Percentiles rank a stretch among this genome's conserved stretches.
Evolutionary conservation across 1,140 invertebrate species (phyloP).

Genomic region (Bombus balteatus): DNA sequence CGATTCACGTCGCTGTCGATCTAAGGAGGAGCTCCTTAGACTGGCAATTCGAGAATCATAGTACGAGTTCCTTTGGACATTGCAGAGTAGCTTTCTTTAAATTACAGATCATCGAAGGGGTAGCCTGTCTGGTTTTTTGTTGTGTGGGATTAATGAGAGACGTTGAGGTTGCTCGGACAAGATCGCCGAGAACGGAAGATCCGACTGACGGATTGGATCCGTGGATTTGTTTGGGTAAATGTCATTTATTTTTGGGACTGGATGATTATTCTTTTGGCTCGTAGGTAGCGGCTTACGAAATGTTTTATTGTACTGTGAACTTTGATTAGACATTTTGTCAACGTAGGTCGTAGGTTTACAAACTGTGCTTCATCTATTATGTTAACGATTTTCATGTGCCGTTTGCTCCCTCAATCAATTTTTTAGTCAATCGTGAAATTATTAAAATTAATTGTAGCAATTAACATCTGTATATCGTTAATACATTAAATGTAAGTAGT

Average conservation of each 20-base stretch:
- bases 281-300: not conserved
- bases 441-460: no score
- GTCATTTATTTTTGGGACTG: not conserved
- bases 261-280: not conserved
- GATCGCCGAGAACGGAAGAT: conserved; percentile 8
- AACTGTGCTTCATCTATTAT: no score
- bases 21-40: not conserved
- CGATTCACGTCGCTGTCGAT: not conserved
- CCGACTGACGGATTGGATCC: not conserved
- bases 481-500: not conserved
- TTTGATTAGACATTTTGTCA: no score
- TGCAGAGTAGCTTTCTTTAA: conserved; percentile 11
- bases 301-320: not conserved
- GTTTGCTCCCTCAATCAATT: no score
- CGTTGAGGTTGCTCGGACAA: not conserved
- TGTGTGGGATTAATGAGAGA: conserved; percentile 1
- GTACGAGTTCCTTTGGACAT: no score
- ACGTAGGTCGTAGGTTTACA: no score
- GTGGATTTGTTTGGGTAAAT: not conserved
- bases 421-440: no score
- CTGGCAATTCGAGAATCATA: not conserved
- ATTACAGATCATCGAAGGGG: conserved; percentile 19
- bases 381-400: no score
- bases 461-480: not conserved
- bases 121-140: not conserved